Conservation (phyloP, 2,113 vertebrate genomes). For the Podarcis muralis region DNA sequence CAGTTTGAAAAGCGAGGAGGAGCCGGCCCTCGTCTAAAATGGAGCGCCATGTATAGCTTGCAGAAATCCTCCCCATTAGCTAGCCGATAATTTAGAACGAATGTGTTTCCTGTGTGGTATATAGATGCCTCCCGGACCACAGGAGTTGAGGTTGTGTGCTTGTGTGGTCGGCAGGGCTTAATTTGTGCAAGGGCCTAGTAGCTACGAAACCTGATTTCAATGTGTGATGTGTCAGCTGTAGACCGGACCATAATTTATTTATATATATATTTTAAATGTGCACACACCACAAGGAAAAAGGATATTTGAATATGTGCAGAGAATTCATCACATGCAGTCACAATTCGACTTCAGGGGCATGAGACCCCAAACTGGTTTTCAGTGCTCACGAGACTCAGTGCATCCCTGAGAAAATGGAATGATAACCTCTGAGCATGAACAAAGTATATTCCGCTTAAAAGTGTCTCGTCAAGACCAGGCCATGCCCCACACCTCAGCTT, state of each 20-base stretch:
- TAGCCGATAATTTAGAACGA: constrained; percentile 41
- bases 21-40: constrained; percentile 44
- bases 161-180: constrained; percentile 50
- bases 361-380: neutral
- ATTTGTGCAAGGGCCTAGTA: constrained; percentile 11
- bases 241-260: neutral
- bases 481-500: neutral
- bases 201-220: neutral
- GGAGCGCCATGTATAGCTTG: constrained; percentile 58
- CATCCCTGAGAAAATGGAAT: neutral
- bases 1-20: constrained; percentile 43
- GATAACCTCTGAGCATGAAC: neutral
- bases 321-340: neutral
- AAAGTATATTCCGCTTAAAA: neutral
- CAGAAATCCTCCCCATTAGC: constrained; percentile 43
- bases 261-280: neutral
- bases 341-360: neutral
- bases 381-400: neutral
- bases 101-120: constrained; percentile 48
- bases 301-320: neutral
- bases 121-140: constrained; percentile 48
- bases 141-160: constrained; percentile 30
- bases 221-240: neutral
- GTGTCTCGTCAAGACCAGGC: neutral
- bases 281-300: neutral